Conservation (phyloP, 2,888 invertebrate genomes). For the Chironomus tentans region DNA sequence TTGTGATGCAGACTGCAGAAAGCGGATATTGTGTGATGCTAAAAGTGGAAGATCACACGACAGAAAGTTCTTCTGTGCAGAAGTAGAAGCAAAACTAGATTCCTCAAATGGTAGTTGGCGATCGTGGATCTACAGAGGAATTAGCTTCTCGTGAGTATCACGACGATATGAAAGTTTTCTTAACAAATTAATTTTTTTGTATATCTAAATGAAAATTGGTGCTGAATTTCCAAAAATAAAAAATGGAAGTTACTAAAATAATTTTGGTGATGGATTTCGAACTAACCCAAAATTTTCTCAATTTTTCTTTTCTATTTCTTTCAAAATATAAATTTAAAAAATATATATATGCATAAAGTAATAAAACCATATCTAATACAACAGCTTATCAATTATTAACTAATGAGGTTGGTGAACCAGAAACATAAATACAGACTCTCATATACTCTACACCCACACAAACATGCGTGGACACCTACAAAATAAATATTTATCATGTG, state of each 20-base stretch:
- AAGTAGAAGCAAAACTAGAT: slow-evolving; percentile 74
- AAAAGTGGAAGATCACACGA: slow-evolving; percentile 82
- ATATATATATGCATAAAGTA: not conserved
- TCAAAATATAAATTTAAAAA: not conserved
- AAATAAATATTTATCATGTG: not conserved
- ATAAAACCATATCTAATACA: slow-evolving; percentile 18
- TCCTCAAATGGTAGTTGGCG: slow-evolving; percentile 70
- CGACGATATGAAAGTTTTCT: slow-evolving; percentile 18
- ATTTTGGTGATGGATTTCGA: slow-evolving; percentile 15
- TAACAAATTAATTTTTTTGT: slow-evolving; percentile 4
- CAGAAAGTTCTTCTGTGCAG: slow-evolving; percentile 70
- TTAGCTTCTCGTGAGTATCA: slow-evolving; percentile 75
- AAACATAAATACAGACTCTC: slow-evolving; percentile 10
- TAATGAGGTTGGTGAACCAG: slow-evolving; percentile 21
- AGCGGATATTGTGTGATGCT: slow-evolving; percentile 75
- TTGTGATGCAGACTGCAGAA: slow-evolving; percentile 79
- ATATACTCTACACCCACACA: not conserved
- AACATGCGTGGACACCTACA: not conserved
- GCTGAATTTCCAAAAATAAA: too few species aligned
- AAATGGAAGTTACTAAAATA: not conserved
- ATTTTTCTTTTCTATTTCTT: slow-evolving; percentile 10
- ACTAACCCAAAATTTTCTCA: not conserved
- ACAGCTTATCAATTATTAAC: slow-evolving; percentile 27
- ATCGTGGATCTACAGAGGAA: slow-evolving; percentile 79
- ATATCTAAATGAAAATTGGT: not conserved